A percentile compares a stretch with the other conserved stretches of the same genome.
Conservation (phyloP, 2,113 vertebrate species). For the Nematolebias whitei region DNA sequence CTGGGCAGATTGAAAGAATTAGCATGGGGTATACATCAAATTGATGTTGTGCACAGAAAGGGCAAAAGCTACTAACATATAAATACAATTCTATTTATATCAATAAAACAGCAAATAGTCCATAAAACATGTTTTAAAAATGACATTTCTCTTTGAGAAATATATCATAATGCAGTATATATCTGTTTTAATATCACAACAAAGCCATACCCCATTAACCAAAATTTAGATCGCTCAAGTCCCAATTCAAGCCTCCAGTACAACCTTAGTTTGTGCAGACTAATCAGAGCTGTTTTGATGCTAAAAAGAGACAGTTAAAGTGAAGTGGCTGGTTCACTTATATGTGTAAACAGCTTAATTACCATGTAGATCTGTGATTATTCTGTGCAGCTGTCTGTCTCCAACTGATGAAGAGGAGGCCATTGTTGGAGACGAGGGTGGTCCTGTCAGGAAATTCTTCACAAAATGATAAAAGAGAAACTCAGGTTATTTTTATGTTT, state of each 20-base stretch:
- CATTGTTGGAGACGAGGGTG: constrained; percentile 73
- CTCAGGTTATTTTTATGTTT: not conserved
- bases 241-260: not conserved
- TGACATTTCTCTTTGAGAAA: too few relatives aligned
- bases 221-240: not conserved
- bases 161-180: too few relatives aligned
- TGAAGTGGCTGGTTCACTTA: not conserved
- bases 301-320: not conserved
- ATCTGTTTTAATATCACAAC: too few relatives aligned
- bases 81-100: too few relatives aligned
- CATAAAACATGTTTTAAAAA: too few relatives aligned
- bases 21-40: not conserved
- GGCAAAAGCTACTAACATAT: too few relatives aligned
- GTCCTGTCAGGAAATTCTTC: constrained; percentile 24
- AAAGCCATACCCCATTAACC: not conserved
- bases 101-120: too few relatives aligned
- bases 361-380: constrained; percentile 94
- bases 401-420: constrained; percentile 78
- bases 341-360: constrained; percentile 28
- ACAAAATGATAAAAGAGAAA: not conserved
- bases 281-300: not conserved
- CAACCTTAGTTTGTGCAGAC: not conserved
- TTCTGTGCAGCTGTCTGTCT: constrained; percentile 92
- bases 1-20: too few relatives aligned
- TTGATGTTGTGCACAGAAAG: not conserved